A percentile compares a stretch with the other conserved stretches of the same genome.
phyloP scores from a whole-genome alignment of 1,140 invertebrate genomes.

The Caerostris extrusa region DNA sequence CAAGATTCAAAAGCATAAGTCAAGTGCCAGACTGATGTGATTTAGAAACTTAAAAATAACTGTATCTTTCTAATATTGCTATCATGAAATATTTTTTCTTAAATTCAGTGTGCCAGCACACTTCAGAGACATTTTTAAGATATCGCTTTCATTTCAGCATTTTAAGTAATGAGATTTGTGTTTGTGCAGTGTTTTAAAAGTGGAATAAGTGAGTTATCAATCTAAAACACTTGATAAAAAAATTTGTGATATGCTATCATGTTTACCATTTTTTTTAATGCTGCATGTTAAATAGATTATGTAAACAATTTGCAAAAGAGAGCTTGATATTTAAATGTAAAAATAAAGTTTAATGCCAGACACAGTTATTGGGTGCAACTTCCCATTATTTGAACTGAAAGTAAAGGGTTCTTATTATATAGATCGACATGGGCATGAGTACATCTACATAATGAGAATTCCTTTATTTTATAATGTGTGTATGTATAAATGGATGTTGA shows the following conservation, averaged over 20 bases:
- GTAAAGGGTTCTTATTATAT: not conserved
- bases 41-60: slow-evolving; percentile 55
- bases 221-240: not conserved
- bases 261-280: slow-evolving; percentile 3
- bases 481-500: not conserved
- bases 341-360: not conserved
- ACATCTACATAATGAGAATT: not conserved
- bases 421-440: not conserved
- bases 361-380: not conserved
- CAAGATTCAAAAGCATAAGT: slow-evolving; percentile 76
- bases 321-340: not conserved
- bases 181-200: slow-evolving; percentile 8
- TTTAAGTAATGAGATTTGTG: slow-evolving; percentile 4
- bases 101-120: slow-evolving; percentile 17
- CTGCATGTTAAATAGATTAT: slow-evolving; percentile 9
- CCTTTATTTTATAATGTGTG: not conserved
- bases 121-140: slow-evolving; percentile 14
- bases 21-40: slow-evolving; percentile 74
- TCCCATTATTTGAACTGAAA: not conserved
- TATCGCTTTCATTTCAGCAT: slow-evolving; percentile 28
- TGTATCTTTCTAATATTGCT: slow-evolving; percentile 52
- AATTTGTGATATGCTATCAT: slow-evolving; percentile 4
- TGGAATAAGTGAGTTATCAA: not conserved
- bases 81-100: slow-evolving; percentile 36
- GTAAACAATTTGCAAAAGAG: slow-evolving; percentile 12